These are phyloP conservation scores for Lipophrys pholis DNA, from an alignment of 2,113 vertebrate species.

Conservation along the genomic window DNA sequence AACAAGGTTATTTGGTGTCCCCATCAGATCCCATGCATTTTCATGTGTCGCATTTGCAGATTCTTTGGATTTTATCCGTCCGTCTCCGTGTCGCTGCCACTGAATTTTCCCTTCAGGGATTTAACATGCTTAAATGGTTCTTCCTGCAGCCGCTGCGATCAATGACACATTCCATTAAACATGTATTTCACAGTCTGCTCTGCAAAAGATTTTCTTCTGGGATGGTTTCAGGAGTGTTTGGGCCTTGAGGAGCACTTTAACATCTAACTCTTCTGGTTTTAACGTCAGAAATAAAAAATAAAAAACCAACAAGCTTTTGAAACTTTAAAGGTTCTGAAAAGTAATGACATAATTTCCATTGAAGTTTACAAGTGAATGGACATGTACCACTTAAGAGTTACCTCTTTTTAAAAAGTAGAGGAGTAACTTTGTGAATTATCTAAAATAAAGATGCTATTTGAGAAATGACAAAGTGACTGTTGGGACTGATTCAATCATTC, in stretches of 20 bases:
- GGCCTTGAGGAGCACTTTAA: neutral
- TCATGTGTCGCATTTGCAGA: conserved; percentile 12
- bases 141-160: neutral
- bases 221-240: neutral
- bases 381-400: no score
- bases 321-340: no score
- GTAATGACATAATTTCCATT: no score
- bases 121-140: neutral
- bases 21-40: conserved; percentile 19
- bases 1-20: conserved; percentile 49
- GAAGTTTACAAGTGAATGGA: no score
- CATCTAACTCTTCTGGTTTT: no score
- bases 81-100: neutral
- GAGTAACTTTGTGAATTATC: no score
- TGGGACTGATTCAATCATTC: no score
- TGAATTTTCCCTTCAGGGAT: neutral
- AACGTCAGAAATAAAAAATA: no score
- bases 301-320: no score
- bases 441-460: no score
- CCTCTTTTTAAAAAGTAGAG: no score
- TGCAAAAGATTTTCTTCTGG: neutral
- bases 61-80: conserved; percentile 3
- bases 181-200: neutral
- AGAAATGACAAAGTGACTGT: no score
- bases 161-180: neutral